phyloP scores from a whole-genome alignment of 2,888 invertebrate genomes.

The Clistopyga incitator region DNA sequence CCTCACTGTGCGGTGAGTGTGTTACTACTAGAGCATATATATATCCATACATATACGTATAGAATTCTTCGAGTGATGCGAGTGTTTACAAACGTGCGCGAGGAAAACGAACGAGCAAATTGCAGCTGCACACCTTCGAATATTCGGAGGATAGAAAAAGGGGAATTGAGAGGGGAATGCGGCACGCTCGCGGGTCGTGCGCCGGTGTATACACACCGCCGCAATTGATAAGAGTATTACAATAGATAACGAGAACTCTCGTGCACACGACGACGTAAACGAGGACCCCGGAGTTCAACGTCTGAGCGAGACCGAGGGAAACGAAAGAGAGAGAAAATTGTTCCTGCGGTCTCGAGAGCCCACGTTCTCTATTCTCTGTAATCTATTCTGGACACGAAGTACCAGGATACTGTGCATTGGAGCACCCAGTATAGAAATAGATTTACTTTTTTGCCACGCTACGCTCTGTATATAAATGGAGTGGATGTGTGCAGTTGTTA shows the following conservation, averaged over 20 bases:
- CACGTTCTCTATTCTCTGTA: slow-evolving; percentile 20
- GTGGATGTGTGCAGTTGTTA: neutral
- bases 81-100: slow-evolving; percentile 14
- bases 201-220: slow-evolving; percentile 16
- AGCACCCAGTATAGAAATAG: neutral
- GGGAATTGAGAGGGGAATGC: slow-evolving; percentile 3
- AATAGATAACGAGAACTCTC: slow-evolving; percentile 47
- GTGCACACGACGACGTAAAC: slow-evolving; percentile 10
- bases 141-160: slow-evolving; percentile 34
- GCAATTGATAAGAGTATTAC: slow-evolving; percentile 56
- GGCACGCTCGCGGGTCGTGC: slow-evolving; percentile 40
- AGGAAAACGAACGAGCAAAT: slow-evolving; percentile 8
- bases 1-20: neutral
- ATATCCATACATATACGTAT: neutral
- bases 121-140: slow-evolving; percentile 42
- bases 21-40: neutral
- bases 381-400: slow-evolving; percentile 36
- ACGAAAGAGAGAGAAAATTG: neutral
- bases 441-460: neutral
- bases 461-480: neutral
- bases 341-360: slow-evolving; percentile 8
- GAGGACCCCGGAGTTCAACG: slow-evolving; percentile 8
- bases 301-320: neutral
- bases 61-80: slow-evolving; percentile 22
- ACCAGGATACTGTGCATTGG: slow-evolving; percentile 8